Percentiles rank a stretch among this genome's conserved stretches.
Conservation (phyloP, 2,888 invertebrate species). For the Lasioglossum leucozonium region DNA sequence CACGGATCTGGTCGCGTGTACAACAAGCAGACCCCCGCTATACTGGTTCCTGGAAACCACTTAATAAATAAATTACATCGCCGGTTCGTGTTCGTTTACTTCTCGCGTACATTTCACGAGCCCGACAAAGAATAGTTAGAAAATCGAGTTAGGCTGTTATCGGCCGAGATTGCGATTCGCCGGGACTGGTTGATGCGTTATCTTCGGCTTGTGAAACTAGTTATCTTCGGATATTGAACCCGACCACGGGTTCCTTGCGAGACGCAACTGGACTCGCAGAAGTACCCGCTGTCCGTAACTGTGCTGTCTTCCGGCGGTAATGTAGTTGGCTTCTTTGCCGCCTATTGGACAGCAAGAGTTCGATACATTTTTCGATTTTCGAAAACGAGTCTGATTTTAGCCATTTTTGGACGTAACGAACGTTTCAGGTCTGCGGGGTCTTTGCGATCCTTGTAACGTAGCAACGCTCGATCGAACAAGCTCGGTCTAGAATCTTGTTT, state of each 20-base stretch:
- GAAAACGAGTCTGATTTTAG: not conserved
- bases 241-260: constrained; percentile 7
- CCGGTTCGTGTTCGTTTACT: constrained; percentile 30
- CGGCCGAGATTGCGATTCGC: constrained; percentile 30
- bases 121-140: not conserved
- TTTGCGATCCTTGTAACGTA: not conserved
- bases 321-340: constrained; percentile 76
- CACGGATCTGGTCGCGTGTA: constrained; percentile 35
- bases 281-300: constrained; percentile 72
- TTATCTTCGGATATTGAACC: constrained; percentile 54
- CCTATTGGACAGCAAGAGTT: constrained; percentile 37
- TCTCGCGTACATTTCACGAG: constrained; percentile 34
- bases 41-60: constrained; percentile 52
- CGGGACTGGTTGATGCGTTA: constrained; percentile 24
- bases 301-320: constrained; percentile 76
- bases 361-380: not conserved
- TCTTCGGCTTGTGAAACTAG: constrained; percentile 31
- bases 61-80: constrained; percentile 52
- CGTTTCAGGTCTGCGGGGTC: not conserved
- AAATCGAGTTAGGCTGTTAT: constrained; percentile 37
- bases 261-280: constrained; percentile 56
- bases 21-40: constrained; percentile 28
- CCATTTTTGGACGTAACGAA: not conserved
- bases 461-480: not conserved
- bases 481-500: not conserved